These are phyloP conservation scores for Branchipolynoe longqiensis DNA, from an alignment of 2,888 invertebrate genomes.

Conservation along the genomic window DNA sequence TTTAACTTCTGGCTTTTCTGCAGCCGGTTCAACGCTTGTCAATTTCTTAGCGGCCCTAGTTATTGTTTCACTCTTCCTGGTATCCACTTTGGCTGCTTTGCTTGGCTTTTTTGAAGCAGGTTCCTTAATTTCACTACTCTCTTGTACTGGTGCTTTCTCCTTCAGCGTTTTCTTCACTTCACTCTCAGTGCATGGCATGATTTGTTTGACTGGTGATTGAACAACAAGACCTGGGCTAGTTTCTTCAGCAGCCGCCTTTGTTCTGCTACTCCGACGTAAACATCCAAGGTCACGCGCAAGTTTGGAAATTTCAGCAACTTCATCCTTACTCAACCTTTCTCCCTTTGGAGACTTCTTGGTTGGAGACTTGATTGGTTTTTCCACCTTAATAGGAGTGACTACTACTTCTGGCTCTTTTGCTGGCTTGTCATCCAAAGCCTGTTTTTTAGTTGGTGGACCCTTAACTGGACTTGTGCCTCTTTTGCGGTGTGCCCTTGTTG, in stretches of 20 bases:
- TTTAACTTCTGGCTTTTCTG: neutral
- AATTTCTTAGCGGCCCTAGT: neutral
- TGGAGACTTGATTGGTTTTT: conserved; percentile 12
- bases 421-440: neutral
- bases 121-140: neutral
- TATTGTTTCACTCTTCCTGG: neutral
- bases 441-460: neutral
- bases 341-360: conserved; percentile 6
- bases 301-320: conserved; percentile 27
- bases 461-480: neutral
- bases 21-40: neutral
- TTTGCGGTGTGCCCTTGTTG: neutral
- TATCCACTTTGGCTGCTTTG: neutral
- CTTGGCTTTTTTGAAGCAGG: neutral
- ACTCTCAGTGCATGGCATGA: too few species aligned
- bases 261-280: conserved; percentile 17
- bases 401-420: neutral
- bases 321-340: conserved; percentile 26
- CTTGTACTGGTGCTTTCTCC: neutral
- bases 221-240: neutral
- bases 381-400: neutral
- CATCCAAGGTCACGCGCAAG: conserved; percentile 28
- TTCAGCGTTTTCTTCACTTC: neutral
- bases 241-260: neutral
- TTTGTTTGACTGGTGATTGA: too few species aligned